These are phyloP conservation scores for Cossypha niveicapilla DNA, from an alignment of 2,797 vertebrate genomes.

Conservation along the genomic window DNA sequence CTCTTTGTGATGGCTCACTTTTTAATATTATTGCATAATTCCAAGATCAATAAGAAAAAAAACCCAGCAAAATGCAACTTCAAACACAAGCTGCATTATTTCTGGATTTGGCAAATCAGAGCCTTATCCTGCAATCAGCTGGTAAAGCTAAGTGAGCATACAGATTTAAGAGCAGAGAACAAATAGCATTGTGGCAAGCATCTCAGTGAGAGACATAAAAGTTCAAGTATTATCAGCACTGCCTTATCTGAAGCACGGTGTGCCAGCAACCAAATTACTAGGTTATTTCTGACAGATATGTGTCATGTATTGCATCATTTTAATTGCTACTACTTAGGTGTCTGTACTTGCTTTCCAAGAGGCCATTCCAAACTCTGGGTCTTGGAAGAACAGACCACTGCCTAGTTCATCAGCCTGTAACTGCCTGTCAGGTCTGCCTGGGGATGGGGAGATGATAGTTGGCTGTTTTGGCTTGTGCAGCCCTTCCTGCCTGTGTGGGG, in stretches of 20 bases:
- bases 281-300: background rate
- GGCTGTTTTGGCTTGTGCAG: background rate
- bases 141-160: background rate
- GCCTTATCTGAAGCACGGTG: background rate
- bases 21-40: constrained; percentile 45
- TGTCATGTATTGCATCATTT: constrained; percentile 44
- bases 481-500: background rate
- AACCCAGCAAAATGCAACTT: background rate
- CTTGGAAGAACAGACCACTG: background rate
- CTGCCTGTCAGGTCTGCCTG: background rate
- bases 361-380: background rate
- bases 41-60: background rate
- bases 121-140: background rate
- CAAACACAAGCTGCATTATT: constrained; percentile 12
- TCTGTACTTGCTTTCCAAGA: constrained; percentile 28
- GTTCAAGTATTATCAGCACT: background rate
- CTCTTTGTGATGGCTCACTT: background rate
- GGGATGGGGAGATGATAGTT: background rate
- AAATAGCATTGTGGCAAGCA: background rate
- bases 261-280: background rate
- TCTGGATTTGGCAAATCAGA: background rate
- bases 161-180: background rate
- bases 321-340: background rate
- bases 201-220: background rate
- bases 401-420: background rate